Evolutionary conservation across 2,888 invertebrate genomes (phyloP).

Genomic region (Lasioglossum lativentre): DNA sequence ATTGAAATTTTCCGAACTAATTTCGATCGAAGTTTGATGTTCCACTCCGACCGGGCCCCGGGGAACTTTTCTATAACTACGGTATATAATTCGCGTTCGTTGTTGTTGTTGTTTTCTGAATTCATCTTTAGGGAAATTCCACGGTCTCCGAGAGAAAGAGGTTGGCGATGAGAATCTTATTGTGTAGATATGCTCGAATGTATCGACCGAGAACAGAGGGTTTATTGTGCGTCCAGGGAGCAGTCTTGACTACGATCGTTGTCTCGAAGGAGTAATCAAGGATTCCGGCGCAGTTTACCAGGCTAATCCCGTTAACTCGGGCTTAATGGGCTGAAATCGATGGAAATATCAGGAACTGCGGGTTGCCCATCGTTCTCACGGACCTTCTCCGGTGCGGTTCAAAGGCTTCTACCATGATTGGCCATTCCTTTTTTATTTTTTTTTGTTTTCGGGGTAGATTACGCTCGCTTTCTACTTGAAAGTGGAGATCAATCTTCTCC

Average conservation of each 20-base stretch:
- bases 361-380: slow-evolving; percentile 34
- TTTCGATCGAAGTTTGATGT: neutral
- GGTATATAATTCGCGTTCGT: neutral
- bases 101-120: neutral
- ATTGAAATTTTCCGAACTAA: neutral
- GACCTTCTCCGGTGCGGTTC: slow-evolving; percentile 25
- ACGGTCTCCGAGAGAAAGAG: neutral
- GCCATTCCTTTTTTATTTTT: neutral
- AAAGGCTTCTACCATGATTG: slow-evolving; percentile 10
- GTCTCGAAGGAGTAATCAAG: slow-evolving; percentile 54
- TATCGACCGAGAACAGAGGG: neutral
- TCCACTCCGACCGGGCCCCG: neutral
- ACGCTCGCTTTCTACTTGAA: neutral
- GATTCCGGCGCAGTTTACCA: slow-evolving; percentile 33
- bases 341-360: slow-evolving; percentile 56
- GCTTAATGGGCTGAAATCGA: slow-evolving; percentile 53
- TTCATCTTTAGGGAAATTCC: neutral
- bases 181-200: neutral
- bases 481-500: neutral
- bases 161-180: neutral
- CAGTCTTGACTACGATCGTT: slow-evolving; percentile 16
- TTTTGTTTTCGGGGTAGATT: neutral
- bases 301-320: slow-evolving; percentile 49
- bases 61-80: neutral
- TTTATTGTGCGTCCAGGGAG: neutral